phyloP scores from a whole-genome alignment of 2,888 invertebrate species.

The Ochropleura leucogaster region DNA sequence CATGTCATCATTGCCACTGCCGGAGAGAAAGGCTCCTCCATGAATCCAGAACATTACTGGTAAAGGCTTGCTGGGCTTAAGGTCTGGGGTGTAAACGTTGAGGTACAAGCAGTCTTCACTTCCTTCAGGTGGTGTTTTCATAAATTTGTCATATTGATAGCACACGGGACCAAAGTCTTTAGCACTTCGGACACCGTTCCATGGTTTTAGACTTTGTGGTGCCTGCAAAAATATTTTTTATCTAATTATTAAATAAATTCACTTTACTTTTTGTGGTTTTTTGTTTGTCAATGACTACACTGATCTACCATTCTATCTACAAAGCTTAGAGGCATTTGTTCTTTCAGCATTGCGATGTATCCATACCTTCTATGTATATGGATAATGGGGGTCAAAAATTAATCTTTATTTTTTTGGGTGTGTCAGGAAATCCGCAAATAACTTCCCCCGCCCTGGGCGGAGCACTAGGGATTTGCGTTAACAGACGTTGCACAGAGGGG shows the following conservation, averaged over 20 bases:
- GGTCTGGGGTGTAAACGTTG: constrained; percentile 77
- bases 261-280: neutral
- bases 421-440: too few relatives aligned
- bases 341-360: too few relatives aligned
- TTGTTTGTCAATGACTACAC: neutral
- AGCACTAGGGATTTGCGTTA: too few relatives aligned
- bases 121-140: constrained; percentile 51
- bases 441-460: too few relatives aligned
- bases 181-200: constrained; percentile 77
- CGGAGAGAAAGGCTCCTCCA: constrained; percentile 74
- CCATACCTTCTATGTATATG: too few relatives aligned
- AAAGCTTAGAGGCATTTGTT: too few relatives aligned
- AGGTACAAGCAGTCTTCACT: constrained; percentile 79
- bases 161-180: constrained; percentile 73
- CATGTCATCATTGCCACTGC: constrained; percentile 74
- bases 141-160: constrained; percentile 67
- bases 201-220: constrained; percentile 71
- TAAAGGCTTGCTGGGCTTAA: constrained; percentile 65
- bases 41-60: constrained; percentile 81
- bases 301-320: too few relatives aligned
- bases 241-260: neutral
- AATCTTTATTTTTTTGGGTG: too few relatives aligned
- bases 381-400: too few relatives aligned
- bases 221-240: constrained; percentile 51
- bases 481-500: too few relatives aligned